Evolutionary conservation across 2,888 invertebrate genomes (phyloP), one percentile per base, ranked within the genome.

Genomic region (Elegia similella): DNA sequence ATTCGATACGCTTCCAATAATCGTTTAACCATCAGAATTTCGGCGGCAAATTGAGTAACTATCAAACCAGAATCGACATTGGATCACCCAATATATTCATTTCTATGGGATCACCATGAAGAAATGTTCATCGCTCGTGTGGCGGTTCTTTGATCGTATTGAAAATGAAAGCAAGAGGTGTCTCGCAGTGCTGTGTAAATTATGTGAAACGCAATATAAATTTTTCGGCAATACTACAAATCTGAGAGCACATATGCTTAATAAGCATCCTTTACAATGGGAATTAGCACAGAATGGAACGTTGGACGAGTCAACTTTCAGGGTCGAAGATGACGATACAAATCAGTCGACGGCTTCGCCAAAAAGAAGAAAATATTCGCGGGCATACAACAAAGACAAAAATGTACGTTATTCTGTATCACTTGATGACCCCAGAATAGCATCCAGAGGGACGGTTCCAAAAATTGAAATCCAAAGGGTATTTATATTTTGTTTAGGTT

Each of bases 161-260:
- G 73, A 79, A 70, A 74, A 65, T 59, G 81, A 85, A 59, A 76
- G 82, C 65, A 76, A 80, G 17, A 76, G 87, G 73, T 86, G 88
- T 68, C 72, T 82, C 12, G 78, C 82, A 47, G 89, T 91, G 65
- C 67, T 88, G 80, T 91, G 91, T 73, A 88, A 89, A 82, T 77
- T 91, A 65, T 91, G 91, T 76, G 90, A 88, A 62, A 76, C 77
- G 57, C 84, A 87, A 61, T 90, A 90, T 64, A 91, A 90, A 72
- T 91, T 80, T 72, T 90, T 88, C 63, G 90, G 91, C 54, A 91
- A 90, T 69, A 91, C 91, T 3, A 90, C 91, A 1, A 91, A 91
- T 68, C 73, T 90, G 52, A 77, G 88, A 66, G 72, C 82, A 17
- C 91, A 91, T 73, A 70, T 91, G 62, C 78, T 81, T 57, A 84